Base-by-base conservation (phyloP, 2,888 invertebrate species). In the Spodoptera exigua region DNA sequence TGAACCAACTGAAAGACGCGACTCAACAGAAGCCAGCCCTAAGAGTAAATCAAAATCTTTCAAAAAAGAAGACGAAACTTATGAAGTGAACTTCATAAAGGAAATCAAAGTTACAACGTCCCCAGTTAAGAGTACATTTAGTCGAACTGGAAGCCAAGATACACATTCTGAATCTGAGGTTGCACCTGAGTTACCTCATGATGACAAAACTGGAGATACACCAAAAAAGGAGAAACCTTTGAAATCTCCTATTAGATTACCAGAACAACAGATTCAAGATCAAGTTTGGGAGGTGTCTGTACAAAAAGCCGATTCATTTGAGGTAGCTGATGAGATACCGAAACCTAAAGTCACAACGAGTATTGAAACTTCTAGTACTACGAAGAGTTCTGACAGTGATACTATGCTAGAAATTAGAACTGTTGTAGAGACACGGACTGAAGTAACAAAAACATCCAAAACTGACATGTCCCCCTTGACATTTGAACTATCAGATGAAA, bases 141-240 rank as follows among this genome's bases (percentile, higher is more conserved):
- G 95, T 78, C 87, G 94, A 51, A 94, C 94, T 49, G 94, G 94
- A 49, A 95, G 95, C 81, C 95, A 95, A 83, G 95, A 95, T 67
- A 95, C 95, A 16, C 95, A 95, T 68, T 95, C 95, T 1, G 95
- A 95, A 77, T 95, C 95, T 5, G 95, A 95, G 86, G 82, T 88
- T 39, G 94, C 94, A 13, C 94, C 95, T 17, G 95, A 95, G 70
- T 82, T 94, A 58, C 94, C 94, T 35, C 91, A 94, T 54, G 92
- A 94, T 74, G 90, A 90, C 12, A 93, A 84, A 76, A 85, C 86
- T 46, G 85, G 85, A 45, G 92, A 93, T 27, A 89, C 89, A 5
- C 90, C 92, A 14, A 90, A 91, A 73, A 90, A 87, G 78, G 90
- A 90, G 37, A 89, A 90, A 81, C 54, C 64, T n/a, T 61, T 76